Conservation (phyloP, 2,797 vertebrate species). For the Phataginus tetradactyla region DNA sequence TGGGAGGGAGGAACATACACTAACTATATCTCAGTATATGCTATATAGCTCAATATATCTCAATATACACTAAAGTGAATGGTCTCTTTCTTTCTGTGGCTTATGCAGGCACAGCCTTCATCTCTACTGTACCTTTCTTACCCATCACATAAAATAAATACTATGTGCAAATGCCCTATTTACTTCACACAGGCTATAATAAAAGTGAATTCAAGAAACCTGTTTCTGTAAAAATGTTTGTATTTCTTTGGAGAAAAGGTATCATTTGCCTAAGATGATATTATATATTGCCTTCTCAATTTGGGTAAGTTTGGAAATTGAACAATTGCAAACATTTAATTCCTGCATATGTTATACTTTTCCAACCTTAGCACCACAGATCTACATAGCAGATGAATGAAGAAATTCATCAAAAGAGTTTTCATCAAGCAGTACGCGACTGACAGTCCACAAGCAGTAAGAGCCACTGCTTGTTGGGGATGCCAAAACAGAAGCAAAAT, state of each 20-base stretch:
- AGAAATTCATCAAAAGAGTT: neutral
- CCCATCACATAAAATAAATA: neutral
- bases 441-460: neutral
- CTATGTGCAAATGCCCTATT: neutral
- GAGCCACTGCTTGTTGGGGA: neutral
- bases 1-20: neutral
- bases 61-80: neutral
- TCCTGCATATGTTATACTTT: neutral
- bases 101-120: neutral
- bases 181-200: neutral
- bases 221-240: neutral
- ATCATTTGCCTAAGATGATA: neutral
- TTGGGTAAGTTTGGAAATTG: neutral
- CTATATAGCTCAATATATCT: neutral
- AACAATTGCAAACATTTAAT: neutral
- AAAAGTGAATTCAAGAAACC: neutral
- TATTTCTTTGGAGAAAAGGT: conserved; percentile 9
- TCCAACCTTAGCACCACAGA: neutral
- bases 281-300: neutral
- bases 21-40: too few species aligned
- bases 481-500: neutral
- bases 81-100: neutral
- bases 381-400: neutral
- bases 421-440: neutral
- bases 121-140: neutral